Percentiles rank a stretch among this genome's conserved stretches.
Evolutionary conservation across 2,888 invertebrate species (phyloP).

Genomic region (Metopia argyrocephala): DNA sequence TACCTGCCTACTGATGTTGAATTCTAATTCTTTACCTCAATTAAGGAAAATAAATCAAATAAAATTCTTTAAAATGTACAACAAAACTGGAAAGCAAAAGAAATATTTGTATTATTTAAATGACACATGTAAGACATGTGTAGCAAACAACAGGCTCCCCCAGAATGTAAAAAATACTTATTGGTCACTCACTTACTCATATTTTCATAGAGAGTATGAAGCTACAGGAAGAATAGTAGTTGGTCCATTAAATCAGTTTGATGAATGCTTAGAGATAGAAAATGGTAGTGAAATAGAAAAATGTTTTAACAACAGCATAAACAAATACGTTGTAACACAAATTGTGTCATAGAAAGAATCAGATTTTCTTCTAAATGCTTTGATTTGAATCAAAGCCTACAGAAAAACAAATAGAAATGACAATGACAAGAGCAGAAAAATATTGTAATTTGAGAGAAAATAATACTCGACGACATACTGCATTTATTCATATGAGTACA

Average conservation of each 20-base stretch:
- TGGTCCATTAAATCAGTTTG: background rate
- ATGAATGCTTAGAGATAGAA: background rate
- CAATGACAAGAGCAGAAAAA: constrained; percentile 1
- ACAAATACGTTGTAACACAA: no score
- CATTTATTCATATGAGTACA: background rate
- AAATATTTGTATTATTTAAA: constrained; percentile 44
- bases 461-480: constrained; percentile 21
- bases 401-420: constrained; percentile 4
- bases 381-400: constrained; percentile 61
- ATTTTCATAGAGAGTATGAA: no score
- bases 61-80: constrained; percentile 33
- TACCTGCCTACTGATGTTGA: background rate
- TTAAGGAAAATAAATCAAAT: constrained; percentile 50
- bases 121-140: constrained; percentile 63
- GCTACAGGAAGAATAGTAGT: no score
- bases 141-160: constrained; percentile 13
- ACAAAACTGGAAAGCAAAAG: constrained; percentile 3
- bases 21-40: constrained; percentile 38
- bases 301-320: background rate
- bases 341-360: constrained; percentile 31
- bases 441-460: constrained; percentile 34
- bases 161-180: background rate
- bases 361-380: constrained; percentile 48
- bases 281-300: background rate
- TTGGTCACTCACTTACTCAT: background rate